phyloP scores from a whole-genome alignment of 2,888 invertebrate species.

The Camptogramma bilineatum region DNA sequence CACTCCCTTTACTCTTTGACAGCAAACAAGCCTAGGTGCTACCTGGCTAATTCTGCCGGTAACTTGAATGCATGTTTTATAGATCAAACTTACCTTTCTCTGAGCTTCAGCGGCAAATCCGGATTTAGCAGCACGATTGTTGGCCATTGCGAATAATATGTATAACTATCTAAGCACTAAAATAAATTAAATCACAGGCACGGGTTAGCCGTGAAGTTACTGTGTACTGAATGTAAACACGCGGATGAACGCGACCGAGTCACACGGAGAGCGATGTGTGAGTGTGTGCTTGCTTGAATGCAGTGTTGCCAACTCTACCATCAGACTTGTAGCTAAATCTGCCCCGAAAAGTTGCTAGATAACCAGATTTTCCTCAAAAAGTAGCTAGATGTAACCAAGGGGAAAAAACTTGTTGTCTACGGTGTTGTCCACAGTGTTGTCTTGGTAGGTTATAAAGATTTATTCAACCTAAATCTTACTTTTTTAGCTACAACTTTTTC shows the following conservation, averaged over 20 bases:
- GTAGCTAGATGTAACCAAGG: too few species aligned
- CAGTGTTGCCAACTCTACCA: too few species aligned
- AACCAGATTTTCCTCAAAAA: too few species aligned
- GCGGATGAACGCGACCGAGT: conserved; percentile 61
- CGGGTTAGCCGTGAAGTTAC: conserved; percentile 74
- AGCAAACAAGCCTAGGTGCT: background rate
- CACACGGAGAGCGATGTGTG: conserved; percentile 72
- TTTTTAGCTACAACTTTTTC: too few species aligned
- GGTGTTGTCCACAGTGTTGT: too few species aligned
- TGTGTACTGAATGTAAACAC: conserved; percentile 79
- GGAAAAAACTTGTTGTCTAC: too few species aligned
- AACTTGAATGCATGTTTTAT: conserved; percentile 24
- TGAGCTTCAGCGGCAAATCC: conserved; percentile 99
- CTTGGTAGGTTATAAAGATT: too few species aligned
- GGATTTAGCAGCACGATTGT: conserved; percentile 94
- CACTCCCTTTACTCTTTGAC: conserved; percentile 44
- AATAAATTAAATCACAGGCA: conserved; percentile 79
- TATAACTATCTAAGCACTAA: conserved; percentile 60
- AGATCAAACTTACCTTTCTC: conserved; percentile 90
- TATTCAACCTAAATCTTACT: too few species aligned
- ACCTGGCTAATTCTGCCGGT: conserved; percentile 20
- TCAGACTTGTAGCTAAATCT: too few species aligned
- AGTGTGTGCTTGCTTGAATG: conserved; percentile 77
- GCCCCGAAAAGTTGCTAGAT: too few species aligned
- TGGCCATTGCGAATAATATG: conserved; percentile 88